Base-by-base conservation (phyloP, 1,140 invertebrate genomes). In the Drosophila equinoxialis region DNA sequence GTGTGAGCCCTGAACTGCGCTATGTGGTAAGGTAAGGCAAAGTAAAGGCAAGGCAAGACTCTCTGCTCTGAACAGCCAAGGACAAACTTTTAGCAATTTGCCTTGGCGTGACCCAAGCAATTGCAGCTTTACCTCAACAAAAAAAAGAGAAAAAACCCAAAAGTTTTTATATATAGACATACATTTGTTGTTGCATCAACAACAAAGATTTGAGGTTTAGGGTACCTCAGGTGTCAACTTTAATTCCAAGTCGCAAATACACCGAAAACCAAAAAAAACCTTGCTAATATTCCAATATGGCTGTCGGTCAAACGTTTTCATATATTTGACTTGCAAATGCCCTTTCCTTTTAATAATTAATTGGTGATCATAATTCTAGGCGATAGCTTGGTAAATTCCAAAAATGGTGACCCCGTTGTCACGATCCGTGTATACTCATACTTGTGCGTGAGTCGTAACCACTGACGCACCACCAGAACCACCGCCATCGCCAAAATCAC, bases 81-180 rank as follows among this genome's bases (percentile, higher is more conserved):
- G 74, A 71, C 75, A 10, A 77, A 77, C 59, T 77, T 77, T 77
- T 63, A 76, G 68, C 75, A 77, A 77, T 77, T 77, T 77, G 75
- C 74, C 75, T 67, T 64, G 74, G 51, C 75, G 63, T 77, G 75
- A 61, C 42, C 74, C 68, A 42, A 77, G 74, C 63, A 77, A 77
- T 77, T 77, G 75, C 74, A 77, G 61, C 54, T 76, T 35, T 60
- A 63, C 23, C 39, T 6, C 1, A 17, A 55, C 35, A 58, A 42
- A 42, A n/a, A 0, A 10, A 0, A 7, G 17, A 37, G 54, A 35
- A 54, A 3, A 35, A 48, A 0, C 30, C 30, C 30, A 30, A 23
- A 55, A 14, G 62, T 62, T 20, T 42, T 14, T 45, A 45, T 17
- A 23, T 51, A 51, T 23, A 51, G 10, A 23, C 8, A 51, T 51